Evolutionary conservation across 2,113 vertebrate genomes (phyloP), one percentile per base, ranked within the genome.

Genomic region (Neolamprologus devosi): DNA sequence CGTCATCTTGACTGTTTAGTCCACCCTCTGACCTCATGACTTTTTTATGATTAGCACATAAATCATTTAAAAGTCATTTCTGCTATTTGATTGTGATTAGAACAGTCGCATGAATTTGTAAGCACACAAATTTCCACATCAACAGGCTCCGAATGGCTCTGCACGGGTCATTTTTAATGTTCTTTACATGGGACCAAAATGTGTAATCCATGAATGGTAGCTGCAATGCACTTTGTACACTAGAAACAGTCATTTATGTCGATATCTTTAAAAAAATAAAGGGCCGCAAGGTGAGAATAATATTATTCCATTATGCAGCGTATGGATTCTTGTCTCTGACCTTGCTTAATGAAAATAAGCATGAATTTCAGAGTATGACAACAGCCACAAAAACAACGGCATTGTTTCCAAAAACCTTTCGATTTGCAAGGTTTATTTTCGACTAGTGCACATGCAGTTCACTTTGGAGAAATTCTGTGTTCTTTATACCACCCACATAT

Each of bases 41-140:
- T 58, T 85, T 92, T 84, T 79, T 63, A 92, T 88, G 75, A 89
- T 88, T 83, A 91, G 92, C 73, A 21, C 83, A 90, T 93, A 37
- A 90, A 93, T 65, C 23, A 80, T 85, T 53, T 83, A 55, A 88
- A 86, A 80, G 11, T 87, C 78, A 21, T 26, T 40, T 51, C 8
- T 35, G 6, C 80, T 81, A 5, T 82, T 75, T 84, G 78, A 89
- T 89, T 90, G 80, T 57, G 58, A 92, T 84, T 78, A 65, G 16
- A 86, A 80, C 19, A 84, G 79, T 88, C 40, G 80, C 47, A 75
- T 88, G 82, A 86, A 89, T 86, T 11, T 54, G 3, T 47, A 80
- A 85, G 51, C 12, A 19, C 45, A 81, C 85, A 75, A 53, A 70
- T 90, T 85, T 86, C 26, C 28, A 63, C 65, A 82, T 82, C 65